Evolutionary conservation across 1,140 invertebrate genomes (phyloP), one percentile per base, ranked within the genome.

Genomic region (Apolygus lucorum): DNA sequence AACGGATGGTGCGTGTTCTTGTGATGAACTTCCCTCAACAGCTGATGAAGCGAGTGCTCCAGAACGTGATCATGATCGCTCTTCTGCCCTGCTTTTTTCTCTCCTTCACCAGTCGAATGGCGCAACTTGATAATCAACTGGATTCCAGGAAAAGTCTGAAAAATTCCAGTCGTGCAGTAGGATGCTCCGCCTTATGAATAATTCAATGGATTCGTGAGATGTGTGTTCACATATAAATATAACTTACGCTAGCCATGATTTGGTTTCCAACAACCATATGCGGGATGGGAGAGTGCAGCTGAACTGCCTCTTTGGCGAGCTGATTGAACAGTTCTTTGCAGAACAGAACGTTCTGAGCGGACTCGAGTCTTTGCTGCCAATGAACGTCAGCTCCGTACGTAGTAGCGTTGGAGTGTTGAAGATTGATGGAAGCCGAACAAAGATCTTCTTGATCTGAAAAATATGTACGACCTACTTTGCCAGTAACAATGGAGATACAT

Each of bases 181-280:
- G n/a, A n/a, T n/a, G n/a, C n/a, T n/a, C n/a, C n/a, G n/a, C n/a
- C n/a, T n/a, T n/a, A n/a, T n/a, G n/a, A n/a, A n/a, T n/a, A n/a
- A n/a, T n/a, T n/a, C n/a, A n/a, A n/a, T n/a, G n/a, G n/a, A n/a
- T n/a, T n/a, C n/a, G n/a, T n/a, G n/a, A n/a, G n/a, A n/a, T 42
- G 4, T 42, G 4, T 42, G 34, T 4, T 42, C 34, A 42, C 34
- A 42, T 42, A 42, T 22, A 59, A 22, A 11, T 17, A 14, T 21
- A 27, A 82, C 82, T 83, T 79, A 93, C 90, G 52, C 94, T 95
- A 14, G 93, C 93, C 81, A 96, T 92, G 72, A 99, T 98, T 81
- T 97, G 93, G 81, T 97, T 98, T 59, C 93, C 94, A 63, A 97
- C 92, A 28, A 98, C 95, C 84, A 98, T 91, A 76, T 97, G 95